Conservation (phyloP, 1,140 invertebrate genomes). For the Heliconius congener region DNA sequence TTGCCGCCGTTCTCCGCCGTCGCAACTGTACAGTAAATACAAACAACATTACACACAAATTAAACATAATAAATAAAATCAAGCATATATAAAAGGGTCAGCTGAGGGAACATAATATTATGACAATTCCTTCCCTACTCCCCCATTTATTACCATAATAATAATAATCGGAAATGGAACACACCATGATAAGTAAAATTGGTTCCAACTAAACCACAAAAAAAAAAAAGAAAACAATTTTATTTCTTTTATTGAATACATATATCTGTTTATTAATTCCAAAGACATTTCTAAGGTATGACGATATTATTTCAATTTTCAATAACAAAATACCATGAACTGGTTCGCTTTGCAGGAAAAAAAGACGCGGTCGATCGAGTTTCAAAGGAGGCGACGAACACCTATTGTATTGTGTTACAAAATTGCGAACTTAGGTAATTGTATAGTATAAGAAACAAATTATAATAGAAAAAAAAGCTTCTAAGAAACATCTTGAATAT, state of each 20-base stretch:
- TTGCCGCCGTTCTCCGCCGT: conserved; percentile 68
- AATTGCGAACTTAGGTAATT: background rate
- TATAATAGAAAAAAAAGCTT: background rate
- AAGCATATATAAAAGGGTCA: too few species aligned
- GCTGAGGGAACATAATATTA: too few species aligned
- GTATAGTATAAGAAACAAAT: background rate
- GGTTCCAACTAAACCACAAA: too few species aligned
- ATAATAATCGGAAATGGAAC: too few species aligned
- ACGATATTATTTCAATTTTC: background rate
- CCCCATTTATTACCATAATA: too few species aligned
- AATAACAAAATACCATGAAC: conserved; percentile 8
- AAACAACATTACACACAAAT: background rate
- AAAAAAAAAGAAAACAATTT: too few species aligned
- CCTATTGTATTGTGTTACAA: background rate
- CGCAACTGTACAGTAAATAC: conserved; percentile 53
- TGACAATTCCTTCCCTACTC: too few species aligned
- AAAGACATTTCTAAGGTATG: background rate
- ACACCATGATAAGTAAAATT: too few species aligned
- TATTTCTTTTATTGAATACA: too few species aligned
- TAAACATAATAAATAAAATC: too few species aligned
- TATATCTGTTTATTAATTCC: background rate
- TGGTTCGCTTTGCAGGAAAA: background rate
- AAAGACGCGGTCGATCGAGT: conserved; percentile 3
- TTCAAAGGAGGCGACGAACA: background rate
- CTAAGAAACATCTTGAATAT: too few species aligned